Evolutionary conservation across 2,113 vertebrate species (phyloP).

Genomic region (Dromaius novaehollandiae): DNA sequence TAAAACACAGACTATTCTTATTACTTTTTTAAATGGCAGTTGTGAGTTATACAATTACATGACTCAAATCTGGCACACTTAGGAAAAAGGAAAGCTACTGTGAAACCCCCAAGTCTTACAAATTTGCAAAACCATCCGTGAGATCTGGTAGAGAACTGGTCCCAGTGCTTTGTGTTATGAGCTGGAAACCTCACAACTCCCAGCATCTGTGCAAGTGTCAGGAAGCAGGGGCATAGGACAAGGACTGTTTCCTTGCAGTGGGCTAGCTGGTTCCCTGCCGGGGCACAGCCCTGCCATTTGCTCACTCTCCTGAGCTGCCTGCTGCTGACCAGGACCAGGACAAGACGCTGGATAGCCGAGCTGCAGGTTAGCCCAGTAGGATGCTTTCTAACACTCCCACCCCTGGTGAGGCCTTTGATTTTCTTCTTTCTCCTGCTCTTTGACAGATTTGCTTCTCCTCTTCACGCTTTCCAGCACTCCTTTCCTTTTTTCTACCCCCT

Average conservation of each 20-base stretch:
- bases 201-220: not conserved
- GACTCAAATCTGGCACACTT: constrained; percentile 30
- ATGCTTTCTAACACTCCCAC: fast-evolving
- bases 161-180: not conserved
- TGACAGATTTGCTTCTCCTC: not conserved
- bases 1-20: constrained; percentile 27
- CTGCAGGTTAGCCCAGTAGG: not conserved
- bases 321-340: too few species aligned
- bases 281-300: not conserved
- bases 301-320: not conserved
- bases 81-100: not conserved
- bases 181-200: not conserved
- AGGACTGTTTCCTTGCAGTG: not conserved
- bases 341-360: not conserved
- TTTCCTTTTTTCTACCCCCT: not conserved
- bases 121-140: not conserved
- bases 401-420: fast-evolving
- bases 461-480: not conserved
- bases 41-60: constrained; percentile 48
- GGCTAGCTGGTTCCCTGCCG: too few species aligned
- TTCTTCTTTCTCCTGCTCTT: not conserved
- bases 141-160: not conserved
- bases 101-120: not conserved
- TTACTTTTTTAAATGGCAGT: constrained; percentile 28
- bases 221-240: not conserved